Evolutionary conservation across 2,797 vertebrate species (phyloP).

Genomic region (Poeciliopsis paucimaculata): DNA sequence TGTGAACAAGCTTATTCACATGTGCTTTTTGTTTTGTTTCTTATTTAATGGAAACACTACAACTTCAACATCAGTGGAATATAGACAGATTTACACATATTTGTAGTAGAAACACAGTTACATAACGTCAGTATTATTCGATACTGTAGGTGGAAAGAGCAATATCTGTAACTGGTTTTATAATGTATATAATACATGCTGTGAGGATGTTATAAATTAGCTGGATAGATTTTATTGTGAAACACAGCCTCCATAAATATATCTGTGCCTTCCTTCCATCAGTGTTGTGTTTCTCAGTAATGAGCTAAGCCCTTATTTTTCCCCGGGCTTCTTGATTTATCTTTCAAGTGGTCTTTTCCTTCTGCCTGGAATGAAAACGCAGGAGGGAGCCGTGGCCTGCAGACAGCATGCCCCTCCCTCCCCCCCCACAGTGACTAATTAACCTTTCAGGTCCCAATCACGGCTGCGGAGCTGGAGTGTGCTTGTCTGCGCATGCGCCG

Average conservation of each 20-base stretch:
- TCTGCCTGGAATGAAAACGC: conserved; percentile 41
- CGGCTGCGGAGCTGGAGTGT: conserved; percentile 13
- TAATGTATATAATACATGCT: conserved; percentile 9
- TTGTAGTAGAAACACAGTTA: not conserved
- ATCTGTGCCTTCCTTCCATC: not conserved
- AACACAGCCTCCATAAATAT: not conserved
- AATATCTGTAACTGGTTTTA: not conserved
- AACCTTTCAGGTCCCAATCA: conserved; percentile 66
- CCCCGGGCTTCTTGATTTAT: conserved; percentile 52
- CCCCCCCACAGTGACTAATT: conserved; percentile 62
- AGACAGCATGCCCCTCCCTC: conserved; percentile 44
- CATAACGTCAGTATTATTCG: not conserved
- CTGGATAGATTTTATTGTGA: conserved; percentile 11
- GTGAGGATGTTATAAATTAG: not conserved
- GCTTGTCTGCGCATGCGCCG: conserved; percentile 13
- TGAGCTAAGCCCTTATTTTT: conserved; percentile 37
- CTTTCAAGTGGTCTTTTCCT: conserved; percentile 61
- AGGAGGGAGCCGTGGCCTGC: conserved; percentile 37
- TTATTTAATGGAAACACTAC: too few relatives aligned
- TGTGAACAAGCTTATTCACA: too few relatives aligned
- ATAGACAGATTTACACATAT: too few relatives aligned
- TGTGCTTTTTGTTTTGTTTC: too few relatives aligned
- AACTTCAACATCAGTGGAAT: too few relatives aligned
- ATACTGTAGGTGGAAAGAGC: not conserved
- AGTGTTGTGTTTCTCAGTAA: conserved; percentile 18